These are phyloP conservation scores for Cataglyphis altisquamis DNA, from an alignment of 2,888 invertebrate species.

Conservation along the genomic window DNA sequence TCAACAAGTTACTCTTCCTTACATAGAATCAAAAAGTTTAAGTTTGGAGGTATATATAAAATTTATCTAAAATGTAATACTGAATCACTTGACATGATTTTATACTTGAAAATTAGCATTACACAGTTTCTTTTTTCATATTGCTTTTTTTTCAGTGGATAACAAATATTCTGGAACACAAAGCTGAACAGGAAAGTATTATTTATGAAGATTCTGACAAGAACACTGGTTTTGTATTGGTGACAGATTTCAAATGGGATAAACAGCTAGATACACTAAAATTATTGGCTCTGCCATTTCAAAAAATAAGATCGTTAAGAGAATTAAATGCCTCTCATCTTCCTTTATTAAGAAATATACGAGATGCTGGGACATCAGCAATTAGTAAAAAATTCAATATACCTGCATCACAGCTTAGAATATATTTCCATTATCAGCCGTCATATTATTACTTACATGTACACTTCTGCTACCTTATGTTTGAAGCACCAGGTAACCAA, in stretches of 20 bases:
- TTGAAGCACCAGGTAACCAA: slow-evolving; percentile 90
- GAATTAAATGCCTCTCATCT: slow-evolving; percentile 93
- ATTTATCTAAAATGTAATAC: slow-evolving; percentile 22
- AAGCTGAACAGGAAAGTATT: slow-evolving; percentile 95
- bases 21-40: slow-evolving; percentile 91
- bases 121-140: neutral
- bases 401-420: slow-evolving; percentile 90
- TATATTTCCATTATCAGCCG: slow-evolving; percentile 98
- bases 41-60: slow-evolving; percentile 90
- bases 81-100: neutral
- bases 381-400: slow-evolving; percentile 93
- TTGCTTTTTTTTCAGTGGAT: slow-evolving; percentile 92
- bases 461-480: slow-evolving; percentile 94
- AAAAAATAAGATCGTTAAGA: slow-evolving; percentile 93
- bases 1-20: slow-evolving; percentile 91
- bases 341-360: slow-evolving; percentile 93
- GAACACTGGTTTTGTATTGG: slow-evolving; percentile 93
- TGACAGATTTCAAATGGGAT: slow-evolving; percentile 99
- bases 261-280: slow-evolving; percentile 93
- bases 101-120: neutral
- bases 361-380: slow-evolving; percentile 90
- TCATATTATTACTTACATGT: slow-evolving; percentile 98
- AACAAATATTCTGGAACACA: slow-evolving; percentile 97
- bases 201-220: slow-evolving; percentile 93
- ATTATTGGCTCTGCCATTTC: slow-evolving; percentile 92